Evolutionary conservation across 2,113 vertebrate genomes (phyloP).

Genomic region (Myiozetetes cayanensis): DNA sequence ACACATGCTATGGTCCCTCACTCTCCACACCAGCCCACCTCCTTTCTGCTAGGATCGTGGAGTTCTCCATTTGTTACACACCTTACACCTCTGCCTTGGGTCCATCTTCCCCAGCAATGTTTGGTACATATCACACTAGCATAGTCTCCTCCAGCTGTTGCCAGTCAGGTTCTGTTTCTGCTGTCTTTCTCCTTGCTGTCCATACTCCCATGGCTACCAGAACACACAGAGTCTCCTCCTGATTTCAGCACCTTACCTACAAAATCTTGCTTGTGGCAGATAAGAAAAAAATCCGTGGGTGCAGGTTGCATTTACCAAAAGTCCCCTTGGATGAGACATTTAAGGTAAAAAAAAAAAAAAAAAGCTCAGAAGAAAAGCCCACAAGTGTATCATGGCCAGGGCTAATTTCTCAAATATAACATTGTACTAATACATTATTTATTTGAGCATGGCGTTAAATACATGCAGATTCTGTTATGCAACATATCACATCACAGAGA

Average conservation of each 20-base stretch:
- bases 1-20: neutral
- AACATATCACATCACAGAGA: neutral
- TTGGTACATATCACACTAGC: accelerated
- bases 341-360: neutral
- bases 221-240: neutral
- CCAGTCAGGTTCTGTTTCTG: neutral
- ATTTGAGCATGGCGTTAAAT: neutral
- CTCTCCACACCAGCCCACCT: neutral
- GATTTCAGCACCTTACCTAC: neutral
- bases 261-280: neutral
- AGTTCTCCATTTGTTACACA: neutral
- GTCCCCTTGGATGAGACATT: neutral
- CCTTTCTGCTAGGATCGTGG: neutral
- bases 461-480: neutral
- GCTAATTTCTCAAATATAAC: neutral
- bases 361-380: neutral
- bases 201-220: neutral
- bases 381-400: neutral
- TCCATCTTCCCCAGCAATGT: neutral
- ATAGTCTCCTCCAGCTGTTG: neutral
- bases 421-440: neutral
- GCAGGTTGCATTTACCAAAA: neutral
- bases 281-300: neutral
- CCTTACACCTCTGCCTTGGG: neutral
- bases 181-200: neutral